Base-by-base conservation (phyloP, 2,888 invertebrate species). In the Nomada hirtipes region DNA sequence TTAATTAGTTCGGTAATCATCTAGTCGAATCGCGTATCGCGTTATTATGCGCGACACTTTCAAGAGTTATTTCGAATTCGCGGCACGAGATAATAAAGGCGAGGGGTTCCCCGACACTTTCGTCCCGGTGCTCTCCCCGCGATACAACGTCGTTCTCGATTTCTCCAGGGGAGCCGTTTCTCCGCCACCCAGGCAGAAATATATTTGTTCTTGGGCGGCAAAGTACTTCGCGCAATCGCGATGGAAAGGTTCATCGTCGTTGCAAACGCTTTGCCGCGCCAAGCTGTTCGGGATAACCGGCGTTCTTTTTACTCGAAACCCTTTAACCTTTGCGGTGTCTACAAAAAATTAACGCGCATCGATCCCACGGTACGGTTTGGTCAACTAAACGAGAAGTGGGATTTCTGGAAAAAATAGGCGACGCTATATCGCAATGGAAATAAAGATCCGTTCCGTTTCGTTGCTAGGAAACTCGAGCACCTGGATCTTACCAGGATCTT, bases 71-170 rank as follows among this genome's bases (percentile, higher is more conserved):
- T 82, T 70, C 68, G n/a, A 15, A 36, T 63, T 42, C 65, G 67
- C 63, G 52, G 26, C 77, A 52, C 73, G 47, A 15, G 52, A 47
- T 63, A 72, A 77, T 53, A 82, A 74, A 78, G 42, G 10, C 59
- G 57, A n/a, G n/a, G n/a, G n/a, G n/a, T 69, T 73, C 60, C 71
- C 64, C 47, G 57, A 47, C 59, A 64, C 82, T 76, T 73, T 80
- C 69, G 20, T 80, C 64, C 7, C 59, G 69, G 26, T 11, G 23
- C 7, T 29, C 29, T 29, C 29, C 7, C 7, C 36, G 36, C 7
- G 36, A 36, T 36, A 0, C 36, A 36, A 36, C 36, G 36, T 7
- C 63, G 36, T 42, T 67, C 18, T 55, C 20, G 60, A 50, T 68
- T 44, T 68, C 68, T 23, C 36, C 36, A 0, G 7, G 36, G 7